Percentiles rank a stretch among this genome's conserved stretches.
Evolutionary conservation across 1,140 invertebrate species (phyloP).

Genomic region (Tachypleus tridentatus): DNA sequence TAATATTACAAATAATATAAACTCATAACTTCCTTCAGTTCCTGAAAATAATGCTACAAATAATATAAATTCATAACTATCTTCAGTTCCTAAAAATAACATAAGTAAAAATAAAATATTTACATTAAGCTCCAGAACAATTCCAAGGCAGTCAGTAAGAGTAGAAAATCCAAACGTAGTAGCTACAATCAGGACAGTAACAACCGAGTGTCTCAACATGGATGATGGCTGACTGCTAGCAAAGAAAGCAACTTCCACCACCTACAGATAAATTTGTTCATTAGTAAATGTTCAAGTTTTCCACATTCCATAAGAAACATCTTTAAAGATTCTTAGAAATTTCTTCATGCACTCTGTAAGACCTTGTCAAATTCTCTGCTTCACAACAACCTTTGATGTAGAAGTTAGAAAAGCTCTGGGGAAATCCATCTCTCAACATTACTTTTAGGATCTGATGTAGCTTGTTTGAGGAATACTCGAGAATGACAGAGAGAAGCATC

Average conservation of each 20-base stretch:
- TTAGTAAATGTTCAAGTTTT: neutral
- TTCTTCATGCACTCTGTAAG: no score
- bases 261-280: constrained; percentile 25
- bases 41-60: no score
- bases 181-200: constrained; percentile 58
- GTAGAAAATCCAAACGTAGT: constrained; percentile 64
- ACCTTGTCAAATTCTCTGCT: no score
- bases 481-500: no score
- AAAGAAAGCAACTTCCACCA: constrained; percentile 37
- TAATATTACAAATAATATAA: no score
- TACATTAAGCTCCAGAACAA: constrained; percentile 75
- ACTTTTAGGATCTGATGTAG: no score
- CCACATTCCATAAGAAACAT: neutral
- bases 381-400: no score
- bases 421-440: no score
- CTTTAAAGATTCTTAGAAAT: neutral
- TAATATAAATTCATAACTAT: no score
- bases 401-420: no score
- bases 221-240: constrained; percentile 39
- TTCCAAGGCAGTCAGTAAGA: constrained; percentile 70
- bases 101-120: constrained; percentile 27
- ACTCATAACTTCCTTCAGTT: no score
- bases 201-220: constrained; percentile 43
- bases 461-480: no score
- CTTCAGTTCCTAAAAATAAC: neutral